Conservation (phyloP, 2,888 invertebrate genomes). For the Spilosoma lubricipeda region DNA sequence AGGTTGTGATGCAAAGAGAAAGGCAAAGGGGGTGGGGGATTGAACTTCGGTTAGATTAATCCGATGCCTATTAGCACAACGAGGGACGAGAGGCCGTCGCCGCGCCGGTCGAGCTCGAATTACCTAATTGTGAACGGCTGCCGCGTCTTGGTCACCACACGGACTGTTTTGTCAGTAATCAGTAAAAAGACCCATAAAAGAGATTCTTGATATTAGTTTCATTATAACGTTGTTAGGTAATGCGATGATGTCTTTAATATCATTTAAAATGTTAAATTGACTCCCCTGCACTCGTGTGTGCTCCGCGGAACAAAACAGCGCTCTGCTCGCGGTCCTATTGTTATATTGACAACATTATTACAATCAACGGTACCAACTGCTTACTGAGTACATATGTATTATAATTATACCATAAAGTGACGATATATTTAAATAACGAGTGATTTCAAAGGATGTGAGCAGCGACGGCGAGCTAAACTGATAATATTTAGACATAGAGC, state of each 20-base stretch:
- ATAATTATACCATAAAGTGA: no score
- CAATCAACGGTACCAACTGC: constrained; percentile 5
- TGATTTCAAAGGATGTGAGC: no score
- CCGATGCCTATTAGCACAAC: not conserved
- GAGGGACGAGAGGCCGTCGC: not conserved
- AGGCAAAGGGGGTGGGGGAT: not conserved
- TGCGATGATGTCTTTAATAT: not conserved
- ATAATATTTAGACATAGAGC: no score
- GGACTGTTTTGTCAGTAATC: not conserved
- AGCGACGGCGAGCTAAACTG: no score
- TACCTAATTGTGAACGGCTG: constrained; percentile 4
- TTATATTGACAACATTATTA: not conserved
- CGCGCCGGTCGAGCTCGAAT: not conserved
- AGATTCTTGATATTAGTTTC: not conserved
- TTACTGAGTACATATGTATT: not conserved
- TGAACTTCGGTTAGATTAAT: constrained; percentile 5
- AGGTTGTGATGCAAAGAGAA: not conserved
- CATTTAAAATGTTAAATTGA: not conserved
- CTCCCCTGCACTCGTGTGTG: not conserved
- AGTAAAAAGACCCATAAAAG: no score
- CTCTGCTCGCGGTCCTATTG: not conserved
- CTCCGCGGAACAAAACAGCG: not conserved
- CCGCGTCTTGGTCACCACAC: not conserved
- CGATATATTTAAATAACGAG: no score
- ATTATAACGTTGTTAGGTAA: not conserved